Evolutionary conservation across 2,113 vertebrate species (phyloP), one percentile per base, ranked within the genome.

Genomic region (Hemicordylus capensis): DNA sequence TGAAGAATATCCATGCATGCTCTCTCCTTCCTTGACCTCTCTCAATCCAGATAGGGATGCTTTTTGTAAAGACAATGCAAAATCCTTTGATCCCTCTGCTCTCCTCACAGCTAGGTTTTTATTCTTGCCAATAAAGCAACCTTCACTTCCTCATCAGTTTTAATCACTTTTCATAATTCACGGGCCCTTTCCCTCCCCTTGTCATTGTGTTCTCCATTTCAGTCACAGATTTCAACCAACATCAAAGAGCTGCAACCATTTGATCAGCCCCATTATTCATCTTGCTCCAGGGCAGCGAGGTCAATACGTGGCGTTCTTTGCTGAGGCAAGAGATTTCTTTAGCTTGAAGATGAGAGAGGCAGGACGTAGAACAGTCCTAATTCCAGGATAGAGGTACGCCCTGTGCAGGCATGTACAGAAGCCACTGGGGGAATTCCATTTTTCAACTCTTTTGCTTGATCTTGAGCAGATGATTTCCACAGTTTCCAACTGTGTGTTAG

Each of bases 171-270:
- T 85, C 12, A 22, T 73, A 76, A 84, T 8, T 74, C 78, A 75
- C 1, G 84, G 59, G 2, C 12, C 7, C 59, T 86, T 59, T 44
- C 82, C 34, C 78, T 88, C 2, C 66, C 31, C 51, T 19, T 61
- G 1, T 3, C 73, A 17, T 80, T 26, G 81, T 11, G 46, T 22
- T 15, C 22, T 86, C 82, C 51, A n/a, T 12, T 86, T 48, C 64
- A 83, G 73, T 81, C 64, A 84, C 61, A 85, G 59, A 44, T 44
- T 56, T 75, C 72, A 75, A 44, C 37, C 46, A 81, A 44, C 59
- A 75, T 67, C 58, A 86, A 67, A 42, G 37, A 80, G 20, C 59
- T 42, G 22, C 42, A 75, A 56, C 48, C 59, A 75, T 75, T 75
- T 76, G 73, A 76, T 81, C 63, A 3, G 76, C 2, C 67, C 19